Base-by-base conservation (phyloP, 2,888 invertebrate genomes). In the Orthosia incerta region DNA sequence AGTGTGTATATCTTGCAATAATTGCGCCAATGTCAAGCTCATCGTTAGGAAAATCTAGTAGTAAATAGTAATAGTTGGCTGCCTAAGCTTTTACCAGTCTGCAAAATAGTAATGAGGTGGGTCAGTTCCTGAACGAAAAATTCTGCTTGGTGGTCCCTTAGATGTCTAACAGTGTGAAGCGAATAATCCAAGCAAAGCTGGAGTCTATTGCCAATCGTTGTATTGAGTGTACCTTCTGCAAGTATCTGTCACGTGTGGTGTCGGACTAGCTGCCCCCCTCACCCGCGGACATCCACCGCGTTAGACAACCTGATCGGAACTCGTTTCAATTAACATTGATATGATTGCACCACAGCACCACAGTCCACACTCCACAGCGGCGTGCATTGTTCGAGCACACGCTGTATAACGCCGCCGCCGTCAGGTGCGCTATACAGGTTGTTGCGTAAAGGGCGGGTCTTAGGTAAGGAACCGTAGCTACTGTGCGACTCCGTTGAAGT, bases 251-350 rank as follows among this genome's bases (percentile, higher is more conserved):
- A 2, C n/a, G 55, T 23, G 23, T 23, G 18, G 26, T 53, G 23
- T 72, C 20, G 15, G 12, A 56, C 31, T 20, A 15, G 23, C 18
- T 18, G 16, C 23, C 26, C n/a, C 13, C 51, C 1, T 18, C 26
- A 13, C 16, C 31, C 60, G 39, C 46, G 57, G 69, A 53, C 59
- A 26, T 66, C 62, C 62, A 45, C n/a, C 31, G 57, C 67, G 57
- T 57, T 77, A 80, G 67, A 72, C 48, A 82, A 67, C 78, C 59
- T 79, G 79, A 79, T 80, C 60, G 63, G 63, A 74, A 72, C 84
- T 75, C 31, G 76, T 80, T 83, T 76, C 69, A 80, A 80, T 83
- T 83, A 83, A 76, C 67, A 84, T 76, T 48, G 71, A 70, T 70
- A 76, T 75, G 56, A 83, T 83, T 71, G 48, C 64, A 75, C 55